Evolutionary conservation across 2,113 vertebrate species (phyloP).

Genomic region (Zapus hudsonius): DNA sequence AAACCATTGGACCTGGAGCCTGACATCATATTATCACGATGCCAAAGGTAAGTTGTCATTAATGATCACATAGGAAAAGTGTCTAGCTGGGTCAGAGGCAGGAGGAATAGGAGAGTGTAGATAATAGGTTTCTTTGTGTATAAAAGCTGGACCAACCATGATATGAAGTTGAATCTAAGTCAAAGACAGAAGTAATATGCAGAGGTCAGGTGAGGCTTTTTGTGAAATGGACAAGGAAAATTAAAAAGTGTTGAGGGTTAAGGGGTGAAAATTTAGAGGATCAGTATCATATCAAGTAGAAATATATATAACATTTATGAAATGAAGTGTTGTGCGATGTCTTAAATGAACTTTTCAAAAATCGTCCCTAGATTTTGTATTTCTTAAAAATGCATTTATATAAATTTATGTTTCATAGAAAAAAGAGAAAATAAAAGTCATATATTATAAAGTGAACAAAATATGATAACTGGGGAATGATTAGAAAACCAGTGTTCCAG

Average conservation of each 20-base stretch:
- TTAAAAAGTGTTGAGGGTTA: not conserved
- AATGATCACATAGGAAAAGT: not conserved
- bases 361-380: not conserved
- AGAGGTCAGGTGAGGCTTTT: not conserved
- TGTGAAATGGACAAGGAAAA: not conserved
- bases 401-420: not conserved
- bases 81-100: not conserved
- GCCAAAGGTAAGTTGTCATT: not conserved
- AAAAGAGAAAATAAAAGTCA: not conserved
- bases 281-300: not conserved
- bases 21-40: accelerated
- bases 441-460: not conserved
- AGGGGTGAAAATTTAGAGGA: not conserved
- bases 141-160: not conserved
- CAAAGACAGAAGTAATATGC: not conserved
- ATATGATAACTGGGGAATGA: not conserved
- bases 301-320: not conserved
- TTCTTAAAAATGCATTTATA: not conserved
- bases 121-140: not conserved
- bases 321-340: not conserved
- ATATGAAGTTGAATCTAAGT: not conserved
- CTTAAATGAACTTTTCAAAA: not conserved
- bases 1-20: accelerated
- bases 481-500: not conserved
- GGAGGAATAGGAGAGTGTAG: not conserved